These are phyloP conservation scores for Achatina immaculata DNA, from an alignment of 1,140 invertebrate genomes.

Conservation along the genomic window DNA sequence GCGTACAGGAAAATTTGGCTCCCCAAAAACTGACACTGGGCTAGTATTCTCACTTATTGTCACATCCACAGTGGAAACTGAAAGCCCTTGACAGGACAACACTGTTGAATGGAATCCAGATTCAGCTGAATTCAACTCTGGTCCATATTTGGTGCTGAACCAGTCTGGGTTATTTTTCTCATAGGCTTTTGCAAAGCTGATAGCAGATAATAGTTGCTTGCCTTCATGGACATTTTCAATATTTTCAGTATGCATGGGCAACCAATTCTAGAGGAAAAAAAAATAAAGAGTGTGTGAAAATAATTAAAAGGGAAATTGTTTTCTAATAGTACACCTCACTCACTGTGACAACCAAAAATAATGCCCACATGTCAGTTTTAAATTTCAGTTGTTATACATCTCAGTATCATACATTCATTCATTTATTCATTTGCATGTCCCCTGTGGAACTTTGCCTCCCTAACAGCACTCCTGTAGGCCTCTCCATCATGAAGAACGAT, in stretches of 20 bases:
- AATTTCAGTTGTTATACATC: neutral
- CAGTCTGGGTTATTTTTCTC: conserved; percentile 6
- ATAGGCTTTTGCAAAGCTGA: neutral
- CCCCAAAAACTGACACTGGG: too few relatives aligned
- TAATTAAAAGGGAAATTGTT: neutral
- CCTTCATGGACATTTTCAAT: neutral
- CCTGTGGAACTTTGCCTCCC: too few relatives aligned
- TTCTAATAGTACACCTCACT: neutral
- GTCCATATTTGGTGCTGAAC: neutral
- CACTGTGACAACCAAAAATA: neutral
- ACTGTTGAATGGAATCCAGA: neutral
- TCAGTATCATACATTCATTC: neutral
- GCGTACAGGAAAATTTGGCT: neutral
- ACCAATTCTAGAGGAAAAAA: neutral
- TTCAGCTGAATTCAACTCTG: neutral
- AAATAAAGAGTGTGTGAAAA: neutral
- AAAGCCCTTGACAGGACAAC: neutral
- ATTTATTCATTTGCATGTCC: too few relatives aligned
- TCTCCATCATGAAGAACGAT: neutral
- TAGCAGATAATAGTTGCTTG: neutral
- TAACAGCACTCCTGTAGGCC: too few relatives aligned
- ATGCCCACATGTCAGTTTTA: neutral
- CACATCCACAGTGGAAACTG: neutral
- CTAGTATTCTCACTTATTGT: neutral
- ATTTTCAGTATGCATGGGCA: conserved; percentile 2